Evolutionary conservation across 2,888 invertebrate species (phyloP), one percentile per base, ranked within the genome.

Genomic region (Nebria salina): DNA sequence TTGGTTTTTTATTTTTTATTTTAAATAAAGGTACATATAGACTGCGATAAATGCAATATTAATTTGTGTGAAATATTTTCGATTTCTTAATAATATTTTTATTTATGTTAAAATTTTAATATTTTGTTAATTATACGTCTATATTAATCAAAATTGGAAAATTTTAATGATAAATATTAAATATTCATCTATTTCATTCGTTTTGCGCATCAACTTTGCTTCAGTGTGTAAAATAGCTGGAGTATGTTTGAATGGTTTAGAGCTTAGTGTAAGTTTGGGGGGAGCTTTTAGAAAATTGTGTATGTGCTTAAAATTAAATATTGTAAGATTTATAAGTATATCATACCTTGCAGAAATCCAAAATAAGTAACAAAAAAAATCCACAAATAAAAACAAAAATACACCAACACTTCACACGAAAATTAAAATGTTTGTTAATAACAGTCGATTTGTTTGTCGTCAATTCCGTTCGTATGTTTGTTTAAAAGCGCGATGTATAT

Each of bases 341-440:
- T 11, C 54, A 54, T 54, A 54, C 54, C 54, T 54, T 11, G 8
- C 8, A 54, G 54, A 54, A 54, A 54, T 54, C 54, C 54, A 54
- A 54, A 54, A 54, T 54, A 54, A 54, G 54, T 54, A 68, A 42
- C 68, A 43, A 25, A 68, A 76, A 20, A 68, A 76, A 70, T 76
- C 76, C 76, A 76, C 68, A 76, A 76, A 76, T 13, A 25, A 70
- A 26, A 25, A 68, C 26, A 11, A 68, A 68, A 68, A 68, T 20
- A 8, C 54, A 25, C 25, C 25, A 65, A 70, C 68, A 68, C 11
- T 11, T 20, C 15, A 15, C 70, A 76, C 76, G 15, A 76, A 68
- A 20, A 70, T 25, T 15, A 43, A 68, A 43, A 65, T 54, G 34
- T 34, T 41, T 76, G 70, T 43, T 41, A 54, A 54, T 11, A 54